These are phyloP conservation scores for Nomada fabriciana DNA, from an alignment of 2,888 invertebrate species.

Conservation along the genomic window DNA sequence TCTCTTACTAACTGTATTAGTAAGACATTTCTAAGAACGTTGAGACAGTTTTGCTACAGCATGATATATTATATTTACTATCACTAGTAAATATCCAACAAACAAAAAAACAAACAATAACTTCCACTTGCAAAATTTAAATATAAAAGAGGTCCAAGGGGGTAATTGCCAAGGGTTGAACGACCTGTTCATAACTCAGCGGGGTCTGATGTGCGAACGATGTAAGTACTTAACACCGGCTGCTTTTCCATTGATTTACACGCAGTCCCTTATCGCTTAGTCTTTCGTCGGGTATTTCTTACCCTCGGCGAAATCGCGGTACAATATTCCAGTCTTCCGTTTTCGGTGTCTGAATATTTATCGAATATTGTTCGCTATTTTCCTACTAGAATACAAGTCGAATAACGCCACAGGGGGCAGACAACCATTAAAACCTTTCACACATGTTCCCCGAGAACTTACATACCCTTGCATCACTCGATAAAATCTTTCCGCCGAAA, in stretches of 20 bases:
- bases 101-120: neutral
- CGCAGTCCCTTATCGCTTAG: constrained; percentile 52
- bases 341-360: constrained; percentile 54
- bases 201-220: constrained; percentile 79
- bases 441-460: neutral
- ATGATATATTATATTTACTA: too few species aligned
- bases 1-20: too few species aligned
- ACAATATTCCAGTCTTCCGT: constrained; percentile 24
- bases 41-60: too few species aligned
- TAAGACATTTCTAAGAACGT: too few species aligned
- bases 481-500: neutral
- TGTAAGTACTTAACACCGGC: constrained; percentile 78
- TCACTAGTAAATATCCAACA: too few species aligned
- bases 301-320: constrained; percentile 42
- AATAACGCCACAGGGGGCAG: constrained; percentile 6
- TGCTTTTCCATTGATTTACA: constrained; percentile 73
- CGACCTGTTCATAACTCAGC: constrained; percentile 74
- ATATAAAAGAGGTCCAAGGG: constrained; percentile 20
- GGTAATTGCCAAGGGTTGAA: constrained; percentile 58
- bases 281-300: constrained; percentile 56
- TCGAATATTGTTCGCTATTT: neutral
- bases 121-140: constrained; percentile 20
- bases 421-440: constrained; percentile 8
- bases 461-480: neutral
- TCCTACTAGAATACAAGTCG: constrained; percentile 16